Base-by-base conservation (phyloP, 2,888 invertebrate genomes). In the Alviniconcha strummeri region DNA sequence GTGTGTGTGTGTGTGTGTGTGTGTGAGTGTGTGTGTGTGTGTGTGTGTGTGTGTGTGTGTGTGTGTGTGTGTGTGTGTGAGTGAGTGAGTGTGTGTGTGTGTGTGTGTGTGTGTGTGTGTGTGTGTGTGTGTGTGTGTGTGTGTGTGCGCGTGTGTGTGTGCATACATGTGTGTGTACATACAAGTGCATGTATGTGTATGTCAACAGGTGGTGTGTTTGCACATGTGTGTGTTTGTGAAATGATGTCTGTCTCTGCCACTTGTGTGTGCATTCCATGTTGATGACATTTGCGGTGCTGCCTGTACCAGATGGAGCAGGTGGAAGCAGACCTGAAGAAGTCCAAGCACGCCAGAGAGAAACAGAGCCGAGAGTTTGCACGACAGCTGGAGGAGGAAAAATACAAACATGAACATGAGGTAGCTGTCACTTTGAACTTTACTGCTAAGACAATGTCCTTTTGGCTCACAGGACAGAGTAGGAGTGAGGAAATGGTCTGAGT, bases 261-360 rank as follows among this genome's bases (percentile, higher is more conserved):
- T 3, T 36, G 36, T 36, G 36, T 36, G 36, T 3, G 3, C 36
- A 36, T 36, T 36, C 36, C 36, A 36, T 36, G 36, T 36, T 36
- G 36, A 36, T 36, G 36, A 36, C 36, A 36, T 36, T 36, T 36
- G 36, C 36, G 36, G 36, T 36, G 36, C 36, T 77, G 77, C 60
- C 60, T 60, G 60, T 60, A 4, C 17, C 75, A 92, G 91, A 93
- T 93, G 91, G 89, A 90, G 17, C 89, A 91, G 81, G 92, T 92
- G 36, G 92, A 93, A 81, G 84, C 88, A 8, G 93, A 93, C 83
- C 85, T 93, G 81, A 90, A 90, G 83, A 91, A 92, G 79, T 92
- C 93, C 0, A 93, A 92, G 86, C 91, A 91, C 84, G 87, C 90
- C 7, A 85, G 92, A 55, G 93, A 93, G 85, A 92, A 92, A 88